These are phyloP conservation scores for Ommatoiulus sabulosus DNA, from an alignment of 2,888 invertebrate genomes.

Conservation along the genomic window DNA sequence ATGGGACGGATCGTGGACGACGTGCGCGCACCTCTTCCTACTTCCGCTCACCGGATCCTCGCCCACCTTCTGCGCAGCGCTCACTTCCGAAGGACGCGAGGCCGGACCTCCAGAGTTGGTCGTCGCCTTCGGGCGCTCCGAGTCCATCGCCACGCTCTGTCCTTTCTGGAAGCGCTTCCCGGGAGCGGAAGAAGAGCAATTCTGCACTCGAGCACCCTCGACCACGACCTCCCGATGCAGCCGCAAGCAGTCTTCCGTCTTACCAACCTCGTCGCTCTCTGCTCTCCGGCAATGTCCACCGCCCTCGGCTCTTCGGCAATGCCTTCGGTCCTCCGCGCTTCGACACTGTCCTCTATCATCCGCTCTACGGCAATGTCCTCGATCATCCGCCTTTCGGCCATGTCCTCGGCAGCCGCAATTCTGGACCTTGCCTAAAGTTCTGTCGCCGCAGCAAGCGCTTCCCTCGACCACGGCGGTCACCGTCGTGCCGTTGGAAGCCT, in stretches of 20 bases:
- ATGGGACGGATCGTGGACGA: background rate
- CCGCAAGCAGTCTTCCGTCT: background rate
- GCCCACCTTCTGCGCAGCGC: background rate
- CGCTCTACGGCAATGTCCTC: background rate
- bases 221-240: background rate
- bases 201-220: background rate
- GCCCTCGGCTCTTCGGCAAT: background rate
- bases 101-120: too few relatives aligned
- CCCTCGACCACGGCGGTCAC: slow-evolving; percentile 52
- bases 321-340: background rate
- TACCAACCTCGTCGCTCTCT: too few relatives aligned
- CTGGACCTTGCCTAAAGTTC: slow-evolving; percentile 51
- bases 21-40: background rate
- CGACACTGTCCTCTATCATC: background rate
- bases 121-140: too few relatives aligned
- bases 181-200: background rate
- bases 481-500: too few relatives aligned
- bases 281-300: background rate
- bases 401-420: background rate
- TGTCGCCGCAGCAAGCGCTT: slow-evolving; percentile 61
- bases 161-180: background rate
- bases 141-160: too few relatives aligned
- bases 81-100: too few relatives aligned
- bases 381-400: background rate
- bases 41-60: background rate